phyloP scores from a whole-genome alignment of 1,140 invertebrate species.

The Brachionus rubens region DNA sequence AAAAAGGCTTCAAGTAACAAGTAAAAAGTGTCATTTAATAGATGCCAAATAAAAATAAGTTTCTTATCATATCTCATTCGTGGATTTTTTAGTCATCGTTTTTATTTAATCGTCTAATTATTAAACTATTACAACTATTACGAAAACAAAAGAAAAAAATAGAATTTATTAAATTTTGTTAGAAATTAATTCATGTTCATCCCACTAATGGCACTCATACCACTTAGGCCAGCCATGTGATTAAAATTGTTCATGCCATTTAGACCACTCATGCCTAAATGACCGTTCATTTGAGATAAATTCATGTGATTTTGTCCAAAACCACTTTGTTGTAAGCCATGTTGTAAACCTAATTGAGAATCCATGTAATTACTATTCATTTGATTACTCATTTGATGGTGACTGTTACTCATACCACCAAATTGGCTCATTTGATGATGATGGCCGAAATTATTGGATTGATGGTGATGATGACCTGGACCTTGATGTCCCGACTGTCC shows the following conservation, averaged over 20 bases:
- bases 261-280: constrained; percentile 18
- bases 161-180: neutral
- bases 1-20: too few species aligned
- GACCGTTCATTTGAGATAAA: constrained; percentile 10
- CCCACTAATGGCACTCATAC: neutral
- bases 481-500: neutral
- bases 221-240: neutral
- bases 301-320: constrained; percentile 25
- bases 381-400: constrained; percentile 20
- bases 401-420: neutral
- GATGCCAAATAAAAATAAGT: too few species aligned
- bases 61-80: too few species aligned
- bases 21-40: too few species aligned
- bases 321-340: constrained; percentile 4
- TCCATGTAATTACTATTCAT: constrained; percentile 21
- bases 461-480: neutral
- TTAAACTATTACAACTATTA: neutral
- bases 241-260: constrained; percentile 35
- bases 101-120: too few species aligned
- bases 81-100: too few species aligned
- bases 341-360: neutral
- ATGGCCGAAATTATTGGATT: constrained; percentile 7
- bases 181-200: constrained; percentile 22
- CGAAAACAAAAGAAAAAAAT: neutral
- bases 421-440: constrained; percentile 20